Evolutionary conservation across 2,888 invertebrate genomes (phyloP), one percentile per base, ranked within the genome.

Genomic region (Synanthedon formicaeformis): DNA sequence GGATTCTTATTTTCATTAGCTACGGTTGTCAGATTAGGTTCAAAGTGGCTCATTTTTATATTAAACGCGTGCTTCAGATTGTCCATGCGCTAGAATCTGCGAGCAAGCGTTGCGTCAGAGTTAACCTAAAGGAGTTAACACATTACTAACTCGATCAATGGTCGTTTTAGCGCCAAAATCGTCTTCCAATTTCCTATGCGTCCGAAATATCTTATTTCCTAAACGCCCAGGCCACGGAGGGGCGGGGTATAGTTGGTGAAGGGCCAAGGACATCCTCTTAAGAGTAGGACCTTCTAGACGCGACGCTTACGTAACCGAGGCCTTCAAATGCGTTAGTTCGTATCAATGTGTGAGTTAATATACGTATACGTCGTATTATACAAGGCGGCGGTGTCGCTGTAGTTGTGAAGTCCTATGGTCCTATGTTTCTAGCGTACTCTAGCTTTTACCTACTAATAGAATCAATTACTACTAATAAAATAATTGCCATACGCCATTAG

Each of bases 251-350:
- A 41, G 56, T 59, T 57, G 56, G 55, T 61, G 58, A 63, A 60
- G 61, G 60, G 58, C 64, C 71, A 72, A 76, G 78, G 74, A 69
- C 73, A 59, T 54, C 64, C 63, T 62, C 62, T 49, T 14, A 34
- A 53, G 60, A 63, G 23, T 23, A 23, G 75, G 79, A 73, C 78
- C 78, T 81, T 69, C 66, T 58, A 74, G 75, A 66, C 73, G 78
- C 71, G 76, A 73, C 78, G 75, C 63, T 81, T 80, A 78, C 73
- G 75, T 79, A 80, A 69, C 73, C 75, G 78, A 75, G 74, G 74
- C 67, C 56, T 54, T 53, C 54, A 54, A 54, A 23, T 60, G 60
- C 59, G 60, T 55, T 50, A 55, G 62, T 60, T 60, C 56, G 57
- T 53, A 51, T 52, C 13, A 45, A 14, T 14, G 45, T 45, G 45